Conservation (phyloP, 2,888 invertebrate genomes). For the Coleophora deauratella region DNA sequence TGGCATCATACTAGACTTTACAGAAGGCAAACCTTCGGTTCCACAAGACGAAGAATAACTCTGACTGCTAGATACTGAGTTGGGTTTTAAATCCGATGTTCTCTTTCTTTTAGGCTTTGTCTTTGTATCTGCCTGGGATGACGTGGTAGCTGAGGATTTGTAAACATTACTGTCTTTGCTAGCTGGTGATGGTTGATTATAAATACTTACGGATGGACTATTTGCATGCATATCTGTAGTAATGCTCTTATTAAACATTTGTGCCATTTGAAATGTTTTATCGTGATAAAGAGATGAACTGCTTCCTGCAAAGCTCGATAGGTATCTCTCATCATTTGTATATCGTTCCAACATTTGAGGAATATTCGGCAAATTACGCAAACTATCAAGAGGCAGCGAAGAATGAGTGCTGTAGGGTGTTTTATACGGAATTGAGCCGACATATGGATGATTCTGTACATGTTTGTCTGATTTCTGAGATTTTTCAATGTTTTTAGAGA, state of each 20-base stretch:
- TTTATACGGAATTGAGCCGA: slow-evolving; percentile 55
- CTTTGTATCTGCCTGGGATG: slow-evolving; percentile 38
- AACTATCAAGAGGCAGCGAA: slow-evolving; percentile 62
- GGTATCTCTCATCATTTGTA: slow-evolving; percentile 70
- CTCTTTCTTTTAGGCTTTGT: slow-evolving; percentile 52
- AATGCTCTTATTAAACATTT: slow-evolving; percentile 71
- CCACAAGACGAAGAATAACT: slow-evolving; percentile 76
- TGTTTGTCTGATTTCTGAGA: slow-evolving; percentile 52
- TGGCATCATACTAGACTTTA: slow-evolving; percentile 78
- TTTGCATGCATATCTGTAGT: slow-evolving; percentile 48
- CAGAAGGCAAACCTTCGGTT: slow-evolving; percentile 50
- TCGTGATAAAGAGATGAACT: slow-evolving; percentile 70
- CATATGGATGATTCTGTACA: slow-evolving; percentile 50
- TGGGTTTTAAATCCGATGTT: slow-evolving; percentile 39
- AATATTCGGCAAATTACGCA: slow-evolving; percentile 72
- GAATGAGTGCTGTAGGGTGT: slow-evolving; percentile 51
- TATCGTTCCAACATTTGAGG: slow-evolving; percentile 77
- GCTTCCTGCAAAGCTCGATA: slow-evolving; percentile 60
- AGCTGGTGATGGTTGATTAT: slow-evolving; percentile 46
- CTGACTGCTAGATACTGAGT: slow-evolving; percentile 49
- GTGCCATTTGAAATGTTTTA: slow-evolving; percentile 75
- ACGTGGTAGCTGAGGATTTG: slow-evolving; percentile 32
- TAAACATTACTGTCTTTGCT: slow-evolving; percentile 52
- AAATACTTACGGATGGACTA: slow-evolving; percentile 44
- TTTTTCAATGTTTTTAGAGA: slow-evolving; percentile 49